A percentile compares a stretch with the other conserved stretches of the same genome.
phyloP scores from a whole-genome alignment of 2,888 invertebrate species.

The Cheilosia pagana region DNA sequence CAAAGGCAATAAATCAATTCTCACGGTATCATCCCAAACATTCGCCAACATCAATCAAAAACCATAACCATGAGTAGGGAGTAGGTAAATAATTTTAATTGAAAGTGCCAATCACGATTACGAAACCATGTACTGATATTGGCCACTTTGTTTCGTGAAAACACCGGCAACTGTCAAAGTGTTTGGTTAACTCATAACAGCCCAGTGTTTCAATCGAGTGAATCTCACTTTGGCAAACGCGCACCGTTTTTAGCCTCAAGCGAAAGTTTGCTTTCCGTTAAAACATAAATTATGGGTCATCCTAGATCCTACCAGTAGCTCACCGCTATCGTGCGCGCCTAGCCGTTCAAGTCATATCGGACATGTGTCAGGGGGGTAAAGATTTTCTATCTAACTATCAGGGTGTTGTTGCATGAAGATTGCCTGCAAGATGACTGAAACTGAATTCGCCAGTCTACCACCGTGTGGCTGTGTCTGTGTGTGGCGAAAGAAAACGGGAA shows the following conservation, averaged over 20 bases:
- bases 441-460: slow-evolving; percentile 13
- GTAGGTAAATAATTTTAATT: not conserved
- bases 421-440: slow-evolving; percentile 36
- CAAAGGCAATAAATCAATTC: not conserved
- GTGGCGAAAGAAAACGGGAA: slow-evolving; percentile 53
- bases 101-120: slow-evolving; percentile 9
- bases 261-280: slow-evolving; percentile 63
- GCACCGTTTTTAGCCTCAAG: slow-evolving; percentile 40
- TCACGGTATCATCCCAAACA: not conserved
- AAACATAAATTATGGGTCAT: slow-evolving; percentile 56
- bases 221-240: slow-evolving; percentile 45
- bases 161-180: slow-evolving; percentile 40
- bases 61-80: not conserved
- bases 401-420: slow-evolving; percentile 35
- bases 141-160: not conserved
- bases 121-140: slow-evolving; percentile 10
- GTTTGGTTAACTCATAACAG: slow-evolving; percentile 40
- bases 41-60: not conserved
- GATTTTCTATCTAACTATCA: slow-evolving; percentile 31
- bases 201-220: slow-evolving; percentile 17
- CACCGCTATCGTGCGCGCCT: slow-evolving; percentile 8
- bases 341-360: slow-evolving; percentile 39
- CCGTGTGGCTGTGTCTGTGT: not conserved
- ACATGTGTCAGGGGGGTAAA: slow-evolving; percentile 34
- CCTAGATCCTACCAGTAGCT: slow-evolving; percentile 60